A percentile compares a stretch with the other conserved stretches of the same genome.
Evolutionary conservation across 2,797 vertebrate genomes (phyloP).

Genomic region (Sarcoramphus papa): DNA sequence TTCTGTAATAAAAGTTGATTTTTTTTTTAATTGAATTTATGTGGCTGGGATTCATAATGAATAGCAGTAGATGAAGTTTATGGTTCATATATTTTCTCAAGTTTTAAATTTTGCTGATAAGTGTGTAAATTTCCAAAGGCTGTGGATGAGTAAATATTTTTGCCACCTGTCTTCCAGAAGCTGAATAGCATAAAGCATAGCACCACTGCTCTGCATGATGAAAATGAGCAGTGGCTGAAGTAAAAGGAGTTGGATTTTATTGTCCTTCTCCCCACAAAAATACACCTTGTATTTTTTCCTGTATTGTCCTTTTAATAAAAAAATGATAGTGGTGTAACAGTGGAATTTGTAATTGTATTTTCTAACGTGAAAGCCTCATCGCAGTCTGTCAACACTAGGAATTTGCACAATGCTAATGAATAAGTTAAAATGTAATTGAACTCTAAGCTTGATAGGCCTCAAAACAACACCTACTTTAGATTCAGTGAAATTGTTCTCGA

Average conservation of each 20-base stretch:
- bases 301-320: background rate
- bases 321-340: background rate
- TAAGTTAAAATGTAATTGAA: background rate
- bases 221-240: background rate
- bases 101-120: background rate
- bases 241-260: background rate
- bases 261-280: background rate
- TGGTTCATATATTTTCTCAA: background rate
- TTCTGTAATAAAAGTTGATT: background rate
- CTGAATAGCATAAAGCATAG: background rate
- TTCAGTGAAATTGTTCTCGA: background rate
- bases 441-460: background rate
- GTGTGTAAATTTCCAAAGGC: background rate
- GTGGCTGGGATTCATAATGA: background rate
- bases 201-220: background rate
- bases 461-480: background rate
- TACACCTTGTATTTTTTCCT: background rate
- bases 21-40: background rate
- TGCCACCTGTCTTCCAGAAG: background rate
- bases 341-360: background rate
- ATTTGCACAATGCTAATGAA: background rate
- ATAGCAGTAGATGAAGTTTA: background rate
- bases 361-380: background rate
- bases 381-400: background rate
- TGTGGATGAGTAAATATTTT: background rate